Evolutionary conservation across 2,888 invertebrate genomes (phyloP), one percentile per base, ranked within the genome.

Genomic region (Leistus spinibarbis): DNA sequence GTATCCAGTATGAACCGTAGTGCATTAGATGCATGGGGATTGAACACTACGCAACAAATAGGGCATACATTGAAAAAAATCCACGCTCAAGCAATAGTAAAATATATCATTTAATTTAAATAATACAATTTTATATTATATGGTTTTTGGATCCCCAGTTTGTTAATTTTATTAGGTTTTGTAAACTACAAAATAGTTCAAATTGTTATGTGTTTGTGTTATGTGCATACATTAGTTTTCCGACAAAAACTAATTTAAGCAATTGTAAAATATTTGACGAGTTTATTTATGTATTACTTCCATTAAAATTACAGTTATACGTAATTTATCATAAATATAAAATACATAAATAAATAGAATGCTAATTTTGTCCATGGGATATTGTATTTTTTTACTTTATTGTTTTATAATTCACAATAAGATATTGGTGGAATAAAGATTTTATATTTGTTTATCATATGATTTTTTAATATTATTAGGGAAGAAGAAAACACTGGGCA

Each of bases 11-110:
- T 91, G 88, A 86, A 88, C 80, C 86, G 91, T 64, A 79, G 81
- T 78, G 86, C 88, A 5, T 85, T 92, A 67, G 90, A 92, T 79
- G 83, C 82, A n/a, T 92, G 90, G 84, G 92, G 91, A 10, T 82
- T 90, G 57, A 86, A 88, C 72, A 86, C 89, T 0, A 87, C 86
- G 54, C 86, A 86, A 80, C 85, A 87, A 76, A 82, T 90, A 57
- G 82, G 83, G 56, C 84, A 87, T 73, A 85, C 87, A 64, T 80
- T 89, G 23, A 81, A 80, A 77, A 81, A 83, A 78, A 88, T 88
- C 1, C 86, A 84, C 79, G 88, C 88, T 3, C 82, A 83, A 19
- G 81, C 79, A 54, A 78, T 66, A 53, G 82, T 77, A 74, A 82
- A 76, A 78, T 80, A 63, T 76, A 54, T 69, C 83, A 80, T 80